Conservation (phyloP, 2,888 invertebrate genomes). For the Conus canariensis region DNA sequence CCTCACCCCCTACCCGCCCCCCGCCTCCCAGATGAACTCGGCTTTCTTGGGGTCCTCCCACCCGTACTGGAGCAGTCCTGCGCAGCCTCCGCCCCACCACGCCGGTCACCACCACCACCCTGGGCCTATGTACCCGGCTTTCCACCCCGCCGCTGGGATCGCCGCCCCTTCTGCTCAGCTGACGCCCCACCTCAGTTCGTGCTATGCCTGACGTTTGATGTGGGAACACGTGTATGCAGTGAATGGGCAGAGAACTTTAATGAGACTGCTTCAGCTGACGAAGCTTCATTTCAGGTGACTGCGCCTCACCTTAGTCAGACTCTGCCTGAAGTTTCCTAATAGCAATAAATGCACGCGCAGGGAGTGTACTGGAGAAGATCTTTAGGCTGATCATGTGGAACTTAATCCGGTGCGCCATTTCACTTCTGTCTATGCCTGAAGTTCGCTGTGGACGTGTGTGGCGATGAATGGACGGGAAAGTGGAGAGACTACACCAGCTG, state of each 20-base stretch:
- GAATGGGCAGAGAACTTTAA: neutral
- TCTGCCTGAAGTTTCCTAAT: no score
- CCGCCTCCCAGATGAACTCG: constrained; percentile 41
- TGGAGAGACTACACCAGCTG: no score
- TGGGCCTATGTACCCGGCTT: constrained; percentile 33
- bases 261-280: no score
- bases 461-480: no score
- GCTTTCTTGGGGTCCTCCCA: constrained; percentile 38
- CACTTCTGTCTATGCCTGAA: no score
- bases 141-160: constrained; percentile 35
- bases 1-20: neutral
- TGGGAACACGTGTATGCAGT: neutral
- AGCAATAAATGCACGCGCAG: no score
- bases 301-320: no score
- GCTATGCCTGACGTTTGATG: constrained; percentile 27
- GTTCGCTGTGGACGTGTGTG: no score
- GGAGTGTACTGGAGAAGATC: no score
- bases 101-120: neutral
- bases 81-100: constrained; percentile 43
- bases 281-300: no score
- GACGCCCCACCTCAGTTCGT: constrained; percentile 38
- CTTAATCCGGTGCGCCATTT: no score
- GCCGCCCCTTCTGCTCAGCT: constrained; percentile 20
- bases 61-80: constrained; percentile 28
- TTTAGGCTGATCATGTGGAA: no score